These are phyloP conservation scores for Portunus trituberculatus DNA, from an alignment of 1,140 invertebrate species.

Conservation along the genomic window DNA sequence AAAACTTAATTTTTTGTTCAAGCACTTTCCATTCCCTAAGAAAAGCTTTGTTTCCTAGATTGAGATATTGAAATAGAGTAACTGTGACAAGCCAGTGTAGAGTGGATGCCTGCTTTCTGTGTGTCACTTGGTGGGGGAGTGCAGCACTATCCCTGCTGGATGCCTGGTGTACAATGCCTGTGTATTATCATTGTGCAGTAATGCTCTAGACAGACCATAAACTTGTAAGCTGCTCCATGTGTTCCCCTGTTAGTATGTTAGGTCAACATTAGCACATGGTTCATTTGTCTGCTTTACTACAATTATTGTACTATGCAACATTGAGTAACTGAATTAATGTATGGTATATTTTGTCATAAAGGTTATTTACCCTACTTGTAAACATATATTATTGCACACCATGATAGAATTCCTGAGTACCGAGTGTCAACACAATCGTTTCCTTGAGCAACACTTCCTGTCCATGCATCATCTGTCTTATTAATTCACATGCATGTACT, in stretches of 20 bases:
- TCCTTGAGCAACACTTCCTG: not conserved
- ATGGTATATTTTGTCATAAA: not conserved
- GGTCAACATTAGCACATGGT: not conserved
- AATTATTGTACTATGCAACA: not conserved
- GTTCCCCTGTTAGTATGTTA: not conserved
- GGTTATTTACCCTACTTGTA: no score
- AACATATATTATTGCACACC: not conserved
- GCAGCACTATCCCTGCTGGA: not conserved
- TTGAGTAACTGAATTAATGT: not conserved
- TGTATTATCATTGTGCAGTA: not conserved
- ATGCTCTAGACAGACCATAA: not conserved
- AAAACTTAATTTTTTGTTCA: constrained; percentile 51
- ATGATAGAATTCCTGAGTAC: not conserved
- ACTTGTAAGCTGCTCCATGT: not conserved
- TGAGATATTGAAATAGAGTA: not conserved
- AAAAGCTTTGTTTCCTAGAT: not conserved
- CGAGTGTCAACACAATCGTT: not conserved
- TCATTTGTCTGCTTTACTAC: not conserved
- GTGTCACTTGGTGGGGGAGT: not conserved
- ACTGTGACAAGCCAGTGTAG: not conserved
- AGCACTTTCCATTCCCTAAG: constrained; percentile 45
- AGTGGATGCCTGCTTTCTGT: constrained; percentile 20
- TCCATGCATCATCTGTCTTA: not conserved
- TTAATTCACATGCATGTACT: not conserved
- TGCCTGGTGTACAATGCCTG: not conserved